Evolutionary conservation across 2,113 vertebrate genomes (phyloP).

Genomic region (Himantopus leucocephalus): DNA sequence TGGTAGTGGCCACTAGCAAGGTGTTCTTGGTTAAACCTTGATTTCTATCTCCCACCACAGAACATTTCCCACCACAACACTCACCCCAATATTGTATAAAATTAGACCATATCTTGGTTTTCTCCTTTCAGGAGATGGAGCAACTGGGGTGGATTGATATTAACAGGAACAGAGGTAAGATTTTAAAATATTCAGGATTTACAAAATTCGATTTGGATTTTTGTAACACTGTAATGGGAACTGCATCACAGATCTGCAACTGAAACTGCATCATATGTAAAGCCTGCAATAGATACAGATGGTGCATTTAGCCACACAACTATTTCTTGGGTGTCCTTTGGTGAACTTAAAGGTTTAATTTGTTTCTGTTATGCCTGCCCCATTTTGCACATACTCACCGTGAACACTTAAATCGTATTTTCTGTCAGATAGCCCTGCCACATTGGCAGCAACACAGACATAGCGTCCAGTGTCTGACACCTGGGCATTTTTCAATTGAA

Average conservation of each 20-base stretch:
- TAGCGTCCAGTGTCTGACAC: slow-evolving; percentile 90
- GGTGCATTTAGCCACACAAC: not conserved
- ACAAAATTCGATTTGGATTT: not conserved
- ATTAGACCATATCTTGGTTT: not conserved
- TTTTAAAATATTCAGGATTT: not conserved
- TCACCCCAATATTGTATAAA: rapidly evolving
- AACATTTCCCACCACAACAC: not conserved
- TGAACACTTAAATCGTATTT: slow-evolving; percentile 89
- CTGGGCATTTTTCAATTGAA: slow-evolving; percentile 79
- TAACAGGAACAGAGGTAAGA: not conserved
- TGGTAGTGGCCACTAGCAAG: not conserved
- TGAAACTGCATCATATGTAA: not conserved
- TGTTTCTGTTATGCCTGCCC: not conserved
- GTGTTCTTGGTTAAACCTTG: not conserved
- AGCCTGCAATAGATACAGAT: not conserved
- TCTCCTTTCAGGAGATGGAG: rapidly evolving
- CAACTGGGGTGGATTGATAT: not conserved
- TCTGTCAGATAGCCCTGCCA: slow-evolving; percentile 88
- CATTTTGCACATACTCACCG: slow-evolving; percentile 73
- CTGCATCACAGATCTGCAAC: not conserved
- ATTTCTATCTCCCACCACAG: not conserved
- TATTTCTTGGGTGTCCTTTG: rapidly evolving
- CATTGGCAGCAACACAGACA: slow-evolving; percentile 88
- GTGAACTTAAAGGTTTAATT: not conserved
- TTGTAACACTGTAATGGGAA: not conserved